These are phyloP conservation scores for Acrobasis suavella DNA, from an alignment of 2,888 invertebrate species.

Conservation along the genomic window DNA sequence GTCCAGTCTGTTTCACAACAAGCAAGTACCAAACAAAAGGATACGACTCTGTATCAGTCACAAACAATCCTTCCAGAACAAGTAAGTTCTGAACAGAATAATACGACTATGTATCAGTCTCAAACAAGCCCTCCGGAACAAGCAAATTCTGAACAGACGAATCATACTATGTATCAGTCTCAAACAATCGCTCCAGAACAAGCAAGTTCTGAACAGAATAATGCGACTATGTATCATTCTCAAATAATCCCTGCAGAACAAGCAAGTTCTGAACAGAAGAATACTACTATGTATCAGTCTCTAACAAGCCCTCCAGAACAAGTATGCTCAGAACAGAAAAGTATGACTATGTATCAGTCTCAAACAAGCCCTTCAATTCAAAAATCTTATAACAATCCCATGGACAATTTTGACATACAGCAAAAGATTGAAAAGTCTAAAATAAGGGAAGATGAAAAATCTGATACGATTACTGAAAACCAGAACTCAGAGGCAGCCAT, in stretches of 20 bases:
- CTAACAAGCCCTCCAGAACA: no score
- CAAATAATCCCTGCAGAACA: slow-evolving; percentile 53
- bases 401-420: slow-evolving; percentile 39
- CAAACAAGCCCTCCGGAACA: slow-evolving; percentile 53
- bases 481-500: slow-evolving; percentile 8
- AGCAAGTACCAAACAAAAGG: no score
- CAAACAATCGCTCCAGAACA: no score
- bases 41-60: no score
- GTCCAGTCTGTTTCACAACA: slow-evolving; percentile 57
- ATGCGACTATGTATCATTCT: slow-evolving; percentile 37
- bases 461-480: slow-evolving; percentile 6
- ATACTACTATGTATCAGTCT: no score
- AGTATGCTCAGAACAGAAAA: no score
- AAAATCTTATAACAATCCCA: slow-evolving; percentile 53
- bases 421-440: slow-evolving; percentile 37
- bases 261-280: no score
- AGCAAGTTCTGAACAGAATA: no score
- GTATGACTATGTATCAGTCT: slow-evolving; percentile 37
- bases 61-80: no score
- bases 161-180: no score
- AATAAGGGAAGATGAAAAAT: slow-evolving; percentile 23
- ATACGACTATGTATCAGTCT: slow-evolving; percentile 37
- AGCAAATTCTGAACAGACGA: no score
- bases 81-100: no score
- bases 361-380: slow-evolving; percentile 58